Evolutionary conservation across 2,797 vertebrate genomes (phyloP).

Genomic region (Enteromius unitaeniatus): DNA sequence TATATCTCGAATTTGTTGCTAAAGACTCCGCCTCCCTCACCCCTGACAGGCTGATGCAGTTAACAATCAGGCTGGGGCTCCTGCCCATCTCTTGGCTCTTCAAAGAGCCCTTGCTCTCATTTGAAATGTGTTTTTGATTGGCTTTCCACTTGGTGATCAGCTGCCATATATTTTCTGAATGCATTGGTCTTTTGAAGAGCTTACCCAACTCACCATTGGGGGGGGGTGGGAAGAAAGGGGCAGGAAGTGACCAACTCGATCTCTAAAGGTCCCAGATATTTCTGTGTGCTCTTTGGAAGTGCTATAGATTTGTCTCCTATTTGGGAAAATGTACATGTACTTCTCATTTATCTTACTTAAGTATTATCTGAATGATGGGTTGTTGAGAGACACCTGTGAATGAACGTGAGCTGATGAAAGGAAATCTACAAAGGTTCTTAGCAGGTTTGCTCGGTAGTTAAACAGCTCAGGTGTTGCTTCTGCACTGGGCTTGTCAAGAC

Average conservation of each 20-base stretch:
- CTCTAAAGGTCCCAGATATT: not conserved
- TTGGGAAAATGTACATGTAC: not conserved
- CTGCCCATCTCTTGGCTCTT: constrained; percentile 47
- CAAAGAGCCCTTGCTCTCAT: constrained; percentile 55
- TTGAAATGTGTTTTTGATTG: constrained; percentile 61
- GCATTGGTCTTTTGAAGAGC: constrained; percentile 44
- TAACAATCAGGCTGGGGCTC: constrained; percentile 76
- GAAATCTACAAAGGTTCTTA: constrained; percentile 30
- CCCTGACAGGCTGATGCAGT: constrained; percentile 84
- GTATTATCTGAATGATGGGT: constrained; percentile 19
- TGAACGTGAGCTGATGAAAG: constrained; percentile 8
- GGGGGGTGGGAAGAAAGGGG: not conserved
- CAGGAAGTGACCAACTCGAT: not conserved
- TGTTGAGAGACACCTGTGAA: constrained; percentile 38
- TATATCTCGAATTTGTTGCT: constrained; percentile 86
- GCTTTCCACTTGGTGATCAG: constrained; percentile 52
- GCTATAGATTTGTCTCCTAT: not conserved
- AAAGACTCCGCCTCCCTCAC: constrained; percentile 87
- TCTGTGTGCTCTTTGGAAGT: not conserved
- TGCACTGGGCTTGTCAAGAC: constrained; percentile 65
- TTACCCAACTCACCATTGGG: constrained; percentile 18
- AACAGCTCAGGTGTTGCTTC: constrained; percentile 48
- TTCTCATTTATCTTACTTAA: not conserved
- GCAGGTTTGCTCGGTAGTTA: constrained; percentile 31
- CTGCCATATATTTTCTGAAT: constrained; percentile 52